phyloP scores from a whole-genome alignment of 1,140 invertebrate genomes.

The Medauroidea extradentata region DNA sequence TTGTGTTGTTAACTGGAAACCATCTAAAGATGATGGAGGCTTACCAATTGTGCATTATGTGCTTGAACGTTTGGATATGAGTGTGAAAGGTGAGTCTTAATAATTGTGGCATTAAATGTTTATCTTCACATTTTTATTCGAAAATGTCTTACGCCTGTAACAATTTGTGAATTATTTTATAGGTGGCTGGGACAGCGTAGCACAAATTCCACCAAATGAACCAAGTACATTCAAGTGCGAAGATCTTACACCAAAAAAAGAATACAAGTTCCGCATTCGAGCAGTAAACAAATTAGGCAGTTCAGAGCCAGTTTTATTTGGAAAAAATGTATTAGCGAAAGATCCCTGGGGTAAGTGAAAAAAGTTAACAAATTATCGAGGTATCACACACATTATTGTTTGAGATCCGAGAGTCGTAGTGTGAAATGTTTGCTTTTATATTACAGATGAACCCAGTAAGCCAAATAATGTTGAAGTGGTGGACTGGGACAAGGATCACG shows the following conservation, averaged over 20 bases:
- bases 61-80: constrained; percentile 90
- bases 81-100: constrained; percentile 62
- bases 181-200: constrained; percentile 81
- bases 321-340: constrained; percentile 85
- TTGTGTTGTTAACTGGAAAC: constrained; percentile 88
- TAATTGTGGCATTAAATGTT: background rate
- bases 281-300: constrained; percentile 89
- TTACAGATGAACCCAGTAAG: constrained; percentile 85
- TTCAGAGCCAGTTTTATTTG: constrained; percentile 83
- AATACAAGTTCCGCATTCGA: constrained; percentile 91
- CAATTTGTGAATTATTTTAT: constrained; percentile 20
- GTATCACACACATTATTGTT: background rate
- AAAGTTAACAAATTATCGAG: background rate
- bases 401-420: background rate
- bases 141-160: background rate
- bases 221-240: constrained; percentile 76
- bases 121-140: background rate
- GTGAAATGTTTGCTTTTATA: constrained; percentile 16
- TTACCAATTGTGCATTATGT: constrained; percentile 85
- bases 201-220: constrained; percentile 58
- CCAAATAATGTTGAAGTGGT: constrained; percentile 84
- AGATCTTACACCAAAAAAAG: constrained; percentile 81
- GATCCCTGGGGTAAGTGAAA: constrained; percentile 87
- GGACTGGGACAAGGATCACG: constrained; percentile 95
- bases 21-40: constrained; percentile 90